phyloP scores from a whole-genome alignment of 2,888 invertebrate species.

The Ennomos fuscantarius region DNA sequence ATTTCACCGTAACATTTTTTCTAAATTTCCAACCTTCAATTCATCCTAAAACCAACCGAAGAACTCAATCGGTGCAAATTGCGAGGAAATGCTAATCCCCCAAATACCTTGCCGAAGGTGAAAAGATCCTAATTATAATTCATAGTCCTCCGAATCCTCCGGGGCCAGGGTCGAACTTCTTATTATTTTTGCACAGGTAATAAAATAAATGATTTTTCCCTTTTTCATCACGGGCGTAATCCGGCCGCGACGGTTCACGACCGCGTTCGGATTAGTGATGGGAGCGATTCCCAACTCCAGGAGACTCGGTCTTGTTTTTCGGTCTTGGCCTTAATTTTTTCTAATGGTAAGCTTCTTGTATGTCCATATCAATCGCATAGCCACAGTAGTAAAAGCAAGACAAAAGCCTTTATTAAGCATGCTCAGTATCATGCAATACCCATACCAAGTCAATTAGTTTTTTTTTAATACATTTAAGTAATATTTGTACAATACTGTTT shows the following conservation, averaged over 20 bases:
- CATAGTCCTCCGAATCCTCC: conserved; percentile 47
- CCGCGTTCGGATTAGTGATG: conserved; percentile 44
- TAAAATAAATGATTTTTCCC: conserved; percentile 73
- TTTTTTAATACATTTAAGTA: no score
- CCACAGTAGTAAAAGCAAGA: no score
- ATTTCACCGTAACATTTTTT: no score
- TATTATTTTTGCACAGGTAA: conserved; percentile 68
- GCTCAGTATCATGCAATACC: no score
- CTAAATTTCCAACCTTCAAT: not conserved
- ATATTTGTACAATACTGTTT: no score
- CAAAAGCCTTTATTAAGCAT: no score
- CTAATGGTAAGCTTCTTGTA: no score
- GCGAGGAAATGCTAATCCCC: conserved; percentile 25
- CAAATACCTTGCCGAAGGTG: conserved; percentile 21
- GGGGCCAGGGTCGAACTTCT: conserved; percentile 50
- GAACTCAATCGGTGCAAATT: conserved; percentile 10
- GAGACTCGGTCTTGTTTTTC: conserved; percentile 29
- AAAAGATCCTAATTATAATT: conserved; percentile 51
- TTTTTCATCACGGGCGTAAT: conserved; percentile 60
- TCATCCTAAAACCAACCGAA: not conserved
- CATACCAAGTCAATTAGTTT: no score
- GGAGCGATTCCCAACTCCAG: conserved; percentile 2
- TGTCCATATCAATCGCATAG: no score
- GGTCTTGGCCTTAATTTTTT: conserved; percentile 10
- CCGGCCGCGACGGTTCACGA: conserved; percentile 41